A percentile compares a stretch with the other conserved stretches of the same genome.
Evolutionary conservation across 2,113 vertebrate species (phyloP).

Genomic region (Antigone vipio): DNA sequence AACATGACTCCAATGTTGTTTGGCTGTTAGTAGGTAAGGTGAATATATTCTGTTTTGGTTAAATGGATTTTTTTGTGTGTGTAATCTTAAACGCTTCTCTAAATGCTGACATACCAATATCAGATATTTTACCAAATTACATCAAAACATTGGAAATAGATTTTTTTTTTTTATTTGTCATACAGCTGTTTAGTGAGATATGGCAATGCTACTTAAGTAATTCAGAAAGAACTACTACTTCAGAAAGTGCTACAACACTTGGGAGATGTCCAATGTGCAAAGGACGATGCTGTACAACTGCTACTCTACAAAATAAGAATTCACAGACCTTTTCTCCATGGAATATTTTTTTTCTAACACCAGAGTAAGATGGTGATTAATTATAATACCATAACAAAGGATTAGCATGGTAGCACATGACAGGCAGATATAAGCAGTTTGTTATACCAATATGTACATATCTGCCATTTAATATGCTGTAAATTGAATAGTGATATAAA

Average conservation of each 20-base stretch:
- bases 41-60: not conserved
- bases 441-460: accelerated
- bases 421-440: not conserved
- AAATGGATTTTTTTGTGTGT: not conserved
- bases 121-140: not conserved
- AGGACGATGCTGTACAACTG: not conserved
- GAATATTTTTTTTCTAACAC: not conserved
- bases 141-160: not conserved
- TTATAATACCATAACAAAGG: not conserved
- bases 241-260: not conserved
- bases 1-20: slow-evolving; percentile 94
- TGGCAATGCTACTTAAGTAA: not conserved
- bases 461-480: not conserved
- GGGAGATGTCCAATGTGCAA: not conserved
- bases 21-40: slow-evolving; percentile 94
- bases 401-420: not conserved
- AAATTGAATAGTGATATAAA: not conserved
- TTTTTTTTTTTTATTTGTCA: not conserved
- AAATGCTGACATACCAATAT: not conserved
- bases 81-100: not conserved
- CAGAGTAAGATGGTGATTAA: not conserved
- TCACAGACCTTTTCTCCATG: not conserved
- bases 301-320: not conserved
- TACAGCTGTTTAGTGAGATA: not conserved
- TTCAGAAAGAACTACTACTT: not conserved